Percentiles rank a stretch among this genome's conserved stretches.
phyloP scores from a whole-genome alignment of 2,888 invertebrate species.

The Trichogramma evanescens region DNA sequence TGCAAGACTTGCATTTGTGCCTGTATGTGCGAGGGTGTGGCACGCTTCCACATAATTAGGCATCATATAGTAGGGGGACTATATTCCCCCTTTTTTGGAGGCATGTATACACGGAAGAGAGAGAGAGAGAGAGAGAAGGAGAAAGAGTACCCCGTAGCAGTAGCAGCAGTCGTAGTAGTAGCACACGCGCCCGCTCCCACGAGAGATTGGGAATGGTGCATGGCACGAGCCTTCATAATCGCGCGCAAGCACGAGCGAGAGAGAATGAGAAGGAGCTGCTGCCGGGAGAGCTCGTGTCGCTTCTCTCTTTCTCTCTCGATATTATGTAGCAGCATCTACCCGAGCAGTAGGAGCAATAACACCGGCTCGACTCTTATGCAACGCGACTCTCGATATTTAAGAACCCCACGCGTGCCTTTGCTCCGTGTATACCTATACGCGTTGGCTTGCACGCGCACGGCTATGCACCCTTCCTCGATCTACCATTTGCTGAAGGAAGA shows the following conservation, averaged over 20 bases:
- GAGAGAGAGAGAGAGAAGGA: slow-evolving; percentile 5
- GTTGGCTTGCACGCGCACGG: neutral
- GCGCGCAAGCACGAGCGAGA: slow-evolving; percentile 32
- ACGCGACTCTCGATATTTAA: slow-evolving; percentile 25
- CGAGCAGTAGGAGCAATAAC: slow-evolving; percentile 4
- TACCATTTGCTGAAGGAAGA: too few relatives aligned
- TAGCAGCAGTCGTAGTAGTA: too few relatives aligned
- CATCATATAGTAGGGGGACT: slow-evolving; percentile 23
- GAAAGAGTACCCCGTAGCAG: slow-evolving; percentile 1
- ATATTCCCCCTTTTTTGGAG: slow-evolving; percentile 22
- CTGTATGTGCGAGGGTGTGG: slow-evolving; percentile 24
- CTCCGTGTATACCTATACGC: neutral
- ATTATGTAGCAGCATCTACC: slow-evolving; percentile 12
- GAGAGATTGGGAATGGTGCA: slow-evolving; percentile 26
- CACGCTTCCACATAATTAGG: slow-evolving; percentile 32
- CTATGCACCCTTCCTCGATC: neutral
- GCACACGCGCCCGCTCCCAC: slow-evolving; percentile 25
- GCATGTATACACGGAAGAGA: too few relatives aligned
- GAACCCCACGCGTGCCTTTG: slow-evolving; percentile 12
- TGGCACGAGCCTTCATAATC: slow-evolving; percentile 15
- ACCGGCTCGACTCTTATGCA: slow-evolving; percentile 16
- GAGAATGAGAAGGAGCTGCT: slow-evolving; percentile 13
- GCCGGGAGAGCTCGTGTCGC: neutral
- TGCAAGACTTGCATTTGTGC: neutral
- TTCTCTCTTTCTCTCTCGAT: slow-evolving; percentile 14